These are phyloP conservation scores for Plutomurus gul DNA, from an alignment of 1,140 invertebrate genomes.

Conservation along the genomic window DNA sequence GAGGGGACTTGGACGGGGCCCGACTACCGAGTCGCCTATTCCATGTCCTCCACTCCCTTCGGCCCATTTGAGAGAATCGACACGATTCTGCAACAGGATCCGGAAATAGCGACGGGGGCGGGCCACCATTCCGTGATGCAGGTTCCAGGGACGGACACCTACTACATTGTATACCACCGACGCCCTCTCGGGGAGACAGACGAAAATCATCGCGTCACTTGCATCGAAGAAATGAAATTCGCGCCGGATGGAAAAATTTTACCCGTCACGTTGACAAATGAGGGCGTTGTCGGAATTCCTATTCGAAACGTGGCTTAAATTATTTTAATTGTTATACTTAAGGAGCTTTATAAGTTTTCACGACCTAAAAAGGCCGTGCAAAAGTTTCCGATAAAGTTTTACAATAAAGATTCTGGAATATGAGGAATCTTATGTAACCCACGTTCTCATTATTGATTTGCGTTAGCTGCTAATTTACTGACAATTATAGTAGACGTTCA, in stretches of 20 bases:
- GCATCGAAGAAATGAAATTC: conserved; percentile 37
- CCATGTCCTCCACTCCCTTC: conserved; percentile 6
- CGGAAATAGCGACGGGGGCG: conserved; percentile 26
- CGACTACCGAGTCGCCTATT: conserved; percentile 36
- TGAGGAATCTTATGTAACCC: too few species aligned
- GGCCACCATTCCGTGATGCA: conserved; percentile 41
- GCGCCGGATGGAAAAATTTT: conserved; percentile 9
- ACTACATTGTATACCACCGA: conserved; percentile 42
- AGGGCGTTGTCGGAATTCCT: too few species aligned
- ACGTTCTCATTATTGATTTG: too few species aligned
- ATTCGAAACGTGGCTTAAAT: too few species aligned
- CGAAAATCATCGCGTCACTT: too few species aligned
- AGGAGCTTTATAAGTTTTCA: too few species aligned
- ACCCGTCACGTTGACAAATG: not conserved
- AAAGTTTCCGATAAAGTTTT: too few species aligned
- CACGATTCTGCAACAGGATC: conserved; percentile 37
- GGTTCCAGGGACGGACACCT: not conserved
- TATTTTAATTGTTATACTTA: too few species aligned
- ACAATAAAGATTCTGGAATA: too few species aligned
- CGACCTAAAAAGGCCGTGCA: too few species aligned
- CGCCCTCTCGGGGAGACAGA: conserved; percentile 35
- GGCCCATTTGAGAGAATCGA: conserved; percentile 30
- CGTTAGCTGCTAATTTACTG: too few species aligned
- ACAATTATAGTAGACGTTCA: too few species aligned
- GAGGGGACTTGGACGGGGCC: conserved; percentile 40